A percentile compares a stretch with the other conserved stretches of the same genome.
phyloP scores from a whole-genome alignment of 2,888 invertebrate genomes.

The Ophion obscuratus region DNA sequence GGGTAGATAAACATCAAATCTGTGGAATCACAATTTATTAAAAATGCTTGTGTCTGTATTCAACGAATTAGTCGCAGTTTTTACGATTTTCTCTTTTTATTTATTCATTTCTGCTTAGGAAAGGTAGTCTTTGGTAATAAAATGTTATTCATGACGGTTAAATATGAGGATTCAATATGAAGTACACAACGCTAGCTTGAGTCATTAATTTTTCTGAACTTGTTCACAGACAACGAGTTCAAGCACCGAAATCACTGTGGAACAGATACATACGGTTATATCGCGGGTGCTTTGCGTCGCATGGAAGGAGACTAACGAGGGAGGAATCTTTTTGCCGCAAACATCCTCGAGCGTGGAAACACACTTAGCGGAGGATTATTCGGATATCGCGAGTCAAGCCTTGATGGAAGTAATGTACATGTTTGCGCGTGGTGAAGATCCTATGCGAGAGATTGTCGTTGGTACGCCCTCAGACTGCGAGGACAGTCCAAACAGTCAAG shows the following conservation, averaged over 20 bases:
- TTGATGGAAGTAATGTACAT: slow-evolving; percentile 88
- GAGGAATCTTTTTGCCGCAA: slow-evolving; percentile 84
- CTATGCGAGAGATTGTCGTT: slow-evolving; percentile 85
- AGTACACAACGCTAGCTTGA: background rate
- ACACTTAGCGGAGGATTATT: slow-evolving; percentile 70
- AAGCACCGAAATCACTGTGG: slow-evolving; percentile 86
- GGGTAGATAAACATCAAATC: no score
- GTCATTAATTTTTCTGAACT: background rate
- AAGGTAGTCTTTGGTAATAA: no score
- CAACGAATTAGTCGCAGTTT: no score
- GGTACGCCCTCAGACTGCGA: slow-evolving; percentile 81
- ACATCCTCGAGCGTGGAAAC: slow-evolving; percentile 80
- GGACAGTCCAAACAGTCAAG: slow-evolving; percentile 83
- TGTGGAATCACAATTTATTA: no score
- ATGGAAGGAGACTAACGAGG: slow-evolving; percentile 86
- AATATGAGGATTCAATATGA: no score
- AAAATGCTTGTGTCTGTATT: no score
- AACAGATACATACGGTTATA: slow-evolving; percentile 88
- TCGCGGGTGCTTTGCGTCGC: slow-evolving; percentile 90
- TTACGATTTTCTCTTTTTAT: no score
- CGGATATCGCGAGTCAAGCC: slow-evolving; percentile 84
- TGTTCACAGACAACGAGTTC: slow-evolving; percentile 80
- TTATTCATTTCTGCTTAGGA: no score
- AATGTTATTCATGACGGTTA: no score
- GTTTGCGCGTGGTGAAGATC: slow-evolving; percentile 86